Base-by-base conservation (phyloP, 1,140 invertebrate genomes). In the Leptinotarsa texana region DNA sequence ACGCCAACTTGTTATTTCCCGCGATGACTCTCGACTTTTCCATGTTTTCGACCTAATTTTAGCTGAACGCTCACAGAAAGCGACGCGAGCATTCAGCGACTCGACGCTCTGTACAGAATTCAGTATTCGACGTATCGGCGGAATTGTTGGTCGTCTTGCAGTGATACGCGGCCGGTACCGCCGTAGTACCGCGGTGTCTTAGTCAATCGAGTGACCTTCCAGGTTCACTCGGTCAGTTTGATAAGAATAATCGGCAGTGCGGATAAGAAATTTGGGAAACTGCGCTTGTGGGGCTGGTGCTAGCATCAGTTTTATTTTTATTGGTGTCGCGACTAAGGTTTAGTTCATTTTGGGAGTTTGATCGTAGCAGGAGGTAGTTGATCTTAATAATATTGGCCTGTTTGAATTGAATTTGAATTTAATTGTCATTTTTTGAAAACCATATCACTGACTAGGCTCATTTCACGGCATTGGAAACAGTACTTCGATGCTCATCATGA, bases 241-340 rank as follows among this genome's bases (percentile, higher is more conserved):
- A 57, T 57, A n/a, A 15, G 51, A 13, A 57, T 42, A 42, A 42
- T 42, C 33, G 33, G 33, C 8, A 42, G 33, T 73, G 33, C 27
- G 47, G 49, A 62, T 69, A 69, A 47, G 47, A n/a, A 68, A 68
- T 42, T 68, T 42, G 8, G 33, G 33, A 42, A 42, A 11, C 6
- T 3, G 8, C 33, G 8, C 33, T 8, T 11, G 33, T 42, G 33
- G 33, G 0, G 11, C 33, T 42, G 11, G 33, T 42, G 33, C 33
- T 42, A 42, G 33, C 33, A 42, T 3, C 33, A 11, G 33, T 42
- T 42, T 42, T 42, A 42, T 42, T 42, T 42, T 42, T 11, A 11
- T 42, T 42, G 33, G 33, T 42, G 33, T 42, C 33, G 33, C 33
- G 8, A 42, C 33, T 11, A 0, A 42, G 33, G 11, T 42, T 2